These are phyloP conservation scores for Chloebia gouldiae DNA, from an alignment of 2,113 vertebrate species.

Conservation along the genomic window DNA sequence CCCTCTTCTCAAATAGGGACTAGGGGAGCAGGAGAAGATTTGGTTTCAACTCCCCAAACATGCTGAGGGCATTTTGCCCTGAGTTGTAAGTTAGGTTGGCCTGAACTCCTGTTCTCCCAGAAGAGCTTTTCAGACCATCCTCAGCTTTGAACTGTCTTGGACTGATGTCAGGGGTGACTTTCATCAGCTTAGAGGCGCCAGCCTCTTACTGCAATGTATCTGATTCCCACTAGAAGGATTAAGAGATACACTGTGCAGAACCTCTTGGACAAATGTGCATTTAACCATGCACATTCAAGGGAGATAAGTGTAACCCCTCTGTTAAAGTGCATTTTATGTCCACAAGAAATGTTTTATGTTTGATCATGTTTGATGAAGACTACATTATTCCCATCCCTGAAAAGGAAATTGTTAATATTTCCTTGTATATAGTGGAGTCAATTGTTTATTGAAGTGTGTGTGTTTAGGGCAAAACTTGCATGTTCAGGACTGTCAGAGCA, in stretches of 20 bases:
- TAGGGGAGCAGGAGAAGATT: neutral
- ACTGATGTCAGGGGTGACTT: neutral
- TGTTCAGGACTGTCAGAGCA: slow-evolving; percentile 18
- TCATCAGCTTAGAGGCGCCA: neutral
- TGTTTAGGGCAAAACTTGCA: neutral
- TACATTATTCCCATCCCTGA: slow-evolving; percentile 42
- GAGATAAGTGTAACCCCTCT: neutral
- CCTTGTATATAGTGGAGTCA: neutral
- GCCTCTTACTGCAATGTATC: neutral
- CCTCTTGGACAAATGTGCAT: neutral
- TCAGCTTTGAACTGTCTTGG: neutral
- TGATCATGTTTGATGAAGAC: slow-evolving; percentile 22
- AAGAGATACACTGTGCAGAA: neutral
- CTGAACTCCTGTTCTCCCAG: neutral
- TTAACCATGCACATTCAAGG: slow-evolving; percentile 6
- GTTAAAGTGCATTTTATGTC: slow-evolving; percentile 58
- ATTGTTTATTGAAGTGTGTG: slow-evolving; percentile 46
- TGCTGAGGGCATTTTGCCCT: neutral
- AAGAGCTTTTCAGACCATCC: neutral
- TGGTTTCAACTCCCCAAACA: neutral
- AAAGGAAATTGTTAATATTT: slow-evolving; percentile 33
- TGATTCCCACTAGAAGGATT: neutral
- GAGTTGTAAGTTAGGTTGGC: neutral
- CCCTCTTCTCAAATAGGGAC: neutral
- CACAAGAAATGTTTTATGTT: slow-evolving; percentile 20